These are phyloP conservation scores for Cheilinus undulatus DNA, from an alignment of 2,113 vertebrate genomes.

Conservation along the genomic window DNA sequence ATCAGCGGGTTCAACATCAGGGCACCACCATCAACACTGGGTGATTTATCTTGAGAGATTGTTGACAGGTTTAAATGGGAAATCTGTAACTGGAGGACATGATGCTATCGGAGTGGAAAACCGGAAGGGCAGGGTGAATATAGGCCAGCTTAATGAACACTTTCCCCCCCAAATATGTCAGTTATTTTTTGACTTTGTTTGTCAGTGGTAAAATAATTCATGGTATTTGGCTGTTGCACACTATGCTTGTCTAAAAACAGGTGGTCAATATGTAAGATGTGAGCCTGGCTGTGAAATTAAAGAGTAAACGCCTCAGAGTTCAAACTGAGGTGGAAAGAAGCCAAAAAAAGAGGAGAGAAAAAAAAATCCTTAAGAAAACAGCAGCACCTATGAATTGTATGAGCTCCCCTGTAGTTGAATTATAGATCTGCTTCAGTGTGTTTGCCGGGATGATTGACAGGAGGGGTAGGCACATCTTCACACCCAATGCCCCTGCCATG, in stretches of 20 bases:
- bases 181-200: slow-evolving; percentile 14
- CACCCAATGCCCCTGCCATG: slow-evolving; percentile 75
- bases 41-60: slow-evolving; percentile 33
- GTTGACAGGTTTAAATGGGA: slow-evolving; percentile 57
- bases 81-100: slow-evolving; percentile 55
- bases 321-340: slow-evolving; percentile 43
- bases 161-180: slow-evolving; percentile 13
- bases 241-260: slow-evolving; percentile 27
- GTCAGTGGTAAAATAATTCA: slow-evolving; percentile 62
- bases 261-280: slow-evolving; percentile 66
- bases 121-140: slow-evolving; percentile 52
- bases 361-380: slow-evolving; percentile 48
- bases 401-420: slow-evolving; percentile 80
- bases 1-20: background rate
- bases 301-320: slow-evolving; percentile 64
- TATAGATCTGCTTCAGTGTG: slow-evolving; percentile 78
- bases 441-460: slow-evolving; percentile 82
- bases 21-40: slow-evolving; percentile 19
- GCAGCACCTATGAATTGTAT: slow-evolving; percentile 78
- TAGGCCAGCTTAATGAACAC: slow-evolving; percentile 62
- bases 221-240: slow-evolving; percentile 36
- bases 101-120: slow-evolving; percentile 49
- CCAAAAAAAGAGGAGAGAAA: slow-evolving; percentile 33
- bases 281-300: slow-evolving; percentile 66
- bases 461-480: slow-evolving; percentile 75